phyloP scores from a whole-genome alignment of 2,113 vertebrate species.

The Clarias batrachus region DNA sequence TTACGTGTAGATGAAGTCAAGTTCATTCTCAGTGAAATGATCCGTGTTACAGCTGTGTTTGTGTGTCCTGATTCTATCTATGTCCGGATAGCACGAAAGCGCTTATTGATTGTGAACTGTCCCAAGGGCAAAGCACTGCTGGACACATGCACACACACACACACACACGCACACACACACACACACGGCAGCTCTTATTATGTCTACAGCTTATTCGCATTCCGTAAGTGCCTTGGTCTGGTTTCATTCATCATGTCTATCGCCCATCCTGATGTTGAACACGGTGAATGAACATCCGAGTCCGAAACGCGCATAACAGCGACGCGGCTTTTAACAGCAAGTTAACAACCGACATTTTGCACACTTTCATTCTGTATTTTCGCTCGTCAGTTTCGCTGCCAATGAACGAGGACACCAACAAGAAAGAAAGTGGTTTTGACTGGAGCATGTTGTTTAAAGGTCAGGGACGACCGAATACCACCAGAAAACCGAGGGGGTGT shows the following conservation, averaged over 20 bases:
- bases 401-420: not conserved
- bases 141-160: slow-evolving; percentile 4
- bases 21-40: not conserved
- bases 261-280: not conserved
- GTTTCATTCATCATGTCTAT: slow-evolving; percentile 5
- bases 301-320: not conserved
- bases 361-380: not conserved
- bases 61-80: slow-evolving; percentile 21
- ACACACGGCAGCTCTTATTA: slow-evolving; percentile 9
- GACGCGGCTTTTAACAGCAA: not conserved
- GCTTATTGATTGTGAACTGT: slow-evolving; percentile 33
- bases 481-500: not conserved
- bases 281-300: not conserved
- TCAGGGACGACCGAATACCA: not conserved
- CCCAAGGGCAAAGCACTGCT: slow-evolving; percentile 36
- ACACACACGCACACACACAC: slow-evolving; percentile 28
- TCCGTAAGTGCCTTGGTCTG: not conserved
- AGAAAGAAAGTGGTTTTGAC: not conserved
- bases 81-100: slow-evolving; percentile 23
- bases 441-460: too few relatives aligned
- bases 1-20: not conserved
- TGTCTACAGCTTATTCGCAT: not conserved
- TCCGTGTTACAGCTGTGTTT: not conserved
- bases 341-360: not conserved
- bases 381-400: not conserved